Base-by-base conservation (phyloP, 2,113 vertebrate species). In the Eublepharis macularius region DNA sequence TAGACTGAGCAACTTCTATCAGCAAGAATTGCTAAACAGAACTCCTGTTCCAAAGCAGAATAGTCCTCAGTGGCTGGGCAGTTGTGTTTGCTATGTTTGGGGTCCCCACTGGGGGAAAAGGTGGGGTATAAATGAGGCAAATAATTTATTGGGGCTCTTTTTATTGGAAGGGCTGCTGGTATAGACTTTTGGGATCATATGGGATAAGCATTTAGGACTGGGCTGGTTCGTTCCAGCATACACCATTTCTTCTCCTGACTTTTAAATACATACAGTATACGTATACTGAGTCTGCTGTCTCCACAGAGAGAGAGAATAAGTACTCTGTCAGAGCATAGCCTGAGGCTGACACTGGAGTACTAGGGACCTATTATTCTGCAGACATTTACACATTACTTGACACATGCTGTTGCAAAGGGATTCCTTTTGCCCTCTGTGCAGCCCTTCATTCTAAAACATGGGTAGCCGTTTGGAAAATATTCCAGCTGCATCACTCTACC, bases 401-500 rank as follows among this genome's bases (percentile, higher is more conserved):
- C 63, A 4, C 72, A 36, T 47, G 84, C 49, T 49, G 68, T 60
- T 60, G 66, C 21, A 60, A 26, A 43, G 41, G 26, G 76, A 24
- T 6, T 60, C 65, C 72, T 57, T 85, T 76, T 85, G n/a, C 77
- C 36, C 12, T 63, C 39, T 13, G 6, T 63, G 68, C 51, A 47
- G 73, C 66, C n/a, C 51, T 73, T 80, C 76, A 80, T 63, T 63
- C 29, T 63, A 34, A 68, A 21, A 49, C 47, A 8, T 16, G 7
- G 43, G 39, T 24, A 39, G 34, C 45, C 43, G 21, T 76, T 29
- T 19, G n/a, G 72, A 49, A 47, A 54, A 34, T 34, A 2, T 69
- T 36, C 36, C 85, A 87, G 80, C 85, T 47, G 60, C 47, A 69
- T 47, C 47, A 69, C 73, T 70, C 24, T 74, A 68, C n/a, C 76